These are phyloP conservation scores for Diabrotica balteata DNA, from an alignment of 2,888 invertebrate genomes.

Conservation along the genomic window DNA sequence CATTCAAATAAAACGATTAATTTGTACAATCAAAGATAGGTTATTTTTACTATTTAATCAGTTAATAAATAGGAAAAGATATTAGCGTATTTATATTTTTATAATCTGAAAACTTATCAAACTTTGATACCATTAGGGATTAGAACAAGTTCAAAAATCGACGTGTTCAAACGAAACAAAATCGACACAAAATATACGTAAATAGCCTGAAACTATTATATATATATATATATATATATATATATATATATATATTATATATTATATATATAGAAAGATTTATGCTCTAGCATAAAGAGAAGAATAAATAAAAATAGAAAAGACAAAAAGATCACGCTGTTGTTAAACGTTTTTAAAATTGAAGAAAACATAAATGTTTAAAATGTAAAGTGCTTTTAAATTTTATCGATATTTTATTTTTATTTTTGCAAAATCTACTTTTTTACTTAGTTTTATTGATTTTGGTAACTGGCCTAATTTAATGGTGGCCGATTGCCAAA, in stretches of 20 bases:
- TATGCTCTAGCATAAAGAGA: too few relatives aligned
- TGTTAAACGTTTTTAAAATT: too few relatives aligned
- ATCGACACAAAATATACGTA: too few relatives aligned
- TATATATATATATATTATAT: too few relatives aligned
- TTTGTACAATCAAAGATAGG: background rate
- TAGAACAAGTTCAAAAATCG: background rate
- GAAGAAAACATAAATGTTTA: too few relatives aligned
- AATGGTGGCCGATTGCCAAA: slow-evolving; percentile 36
- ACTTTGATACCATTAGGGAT: background rate
- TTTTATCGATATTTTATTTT: background rate
- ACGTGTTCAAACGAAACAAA: background rate
- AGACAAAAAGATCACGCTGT: too few relatives aligned
- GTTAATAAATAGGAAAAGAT: background rate
- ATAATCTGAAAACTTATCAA: background rate
- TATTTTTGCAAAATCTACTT: background rate
- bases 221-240: too few relatives aligned
- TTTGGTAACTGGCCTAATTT: slow-evolving; percentile 10
- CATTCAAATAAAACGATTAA: background rate
- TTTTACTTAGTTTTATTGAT: background rate
- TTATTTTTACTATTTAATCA: background rate
- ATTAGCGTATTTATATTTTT: background rate
- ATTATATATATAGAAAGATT: too few relatives aligned
- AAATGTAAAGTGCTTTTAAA: too few relatives aligned
- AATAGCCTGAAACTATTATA: too few relatives aligned
- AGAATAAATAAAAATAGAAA: too few relatives aligned